A percentile compares a stretch with the other conserved stretches of the same genome.
These are phyloP conservation scores for Gibbula magus DNA, from an alignment of 2,888 invertebrate genomes.

Conservation along the genomic window DNA sequence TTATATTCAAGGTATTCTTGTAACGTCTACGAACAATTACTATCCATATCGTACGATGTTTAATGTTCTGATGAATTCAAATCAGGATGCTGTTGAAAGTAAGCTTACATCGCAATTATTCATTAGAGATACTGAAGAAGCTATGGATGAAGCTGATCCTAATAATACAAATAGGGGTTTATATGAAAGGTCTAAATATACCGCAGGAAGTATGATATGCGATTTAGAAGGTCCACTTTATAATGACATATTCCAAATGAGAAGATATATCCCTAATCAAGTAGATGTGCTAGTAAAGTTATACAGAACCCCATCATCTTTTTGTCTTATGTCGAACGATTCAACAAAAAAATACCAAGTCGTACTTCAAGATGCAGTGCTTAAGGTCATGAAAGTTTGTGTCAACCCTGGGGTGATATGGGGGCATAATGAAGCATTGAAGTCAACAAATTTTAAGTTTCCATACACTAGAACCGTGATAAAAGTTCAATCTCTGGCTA, in stretches of 20 bases:
- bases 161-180: neutral
- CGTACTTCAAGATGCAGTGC: neutral
- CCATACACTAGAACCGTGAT: neutral
- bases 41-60: no score
- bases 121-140: no score
- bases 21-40: no score
- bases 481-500: neutral
- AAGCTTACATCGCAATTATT: no score
- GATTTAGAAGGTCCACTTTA: constrained; percentile 29
- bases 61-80: no score
- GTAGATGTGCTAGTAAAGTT: no score
- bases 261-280: constrained; percentile 31
- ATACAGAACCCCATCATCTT: constrained; percentile 17
- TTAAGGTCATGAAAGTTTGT: neutral
- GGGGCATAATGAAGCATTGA: constrained; percentile 21
- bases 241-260: constrained; percentile 29
- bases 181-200: constrained; percentile 20
- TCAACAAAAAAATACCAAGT: neutral
- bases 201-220: constrained; percentile 7
- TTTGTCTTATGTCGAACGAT: constrained; percentile 24
- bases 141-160: no score
- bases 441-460: neutral
- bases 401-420: constrained; percentile 41
- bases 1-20: no score
- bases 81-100: no score